Percentiles rank a stretch among this genome's conserved stretches.
Evolutionary conservation across 2,113 vertebrate species (phyloP).

Genomic region (Sphaerodactylus townsendi): DNA sequence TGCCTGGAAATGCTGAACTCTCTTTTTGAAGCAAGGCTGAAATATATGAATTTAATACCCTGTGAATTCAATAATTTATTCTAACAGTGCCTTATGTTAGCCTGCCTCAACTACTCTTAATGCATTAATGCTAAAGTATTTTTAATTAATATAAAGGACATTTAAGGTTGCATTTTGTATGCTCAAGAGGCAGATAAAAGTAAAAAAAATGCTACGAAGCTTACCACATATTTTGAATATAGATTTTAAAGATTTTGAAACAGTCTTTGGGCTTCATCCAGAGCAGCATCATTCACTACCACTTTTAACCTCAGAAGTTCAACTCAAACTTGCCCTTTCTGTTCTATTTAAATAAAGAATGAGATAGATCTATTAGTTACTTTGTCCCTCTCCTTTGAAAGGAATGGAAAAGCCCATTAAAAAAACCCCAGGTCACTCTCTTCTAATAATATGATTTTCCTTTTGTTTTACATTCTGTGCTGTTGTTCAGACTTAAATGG

Average conservation of each 20-base stretch:
- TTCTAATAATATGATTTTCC: constrained; percentile 7
- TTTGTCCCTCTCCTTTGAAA: background rate
- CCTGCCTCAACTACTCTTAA: background rate
- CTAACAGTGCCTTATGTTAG: background rate
- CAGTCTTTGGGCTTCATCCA: background rate
- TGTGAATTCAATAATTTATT: background rate
- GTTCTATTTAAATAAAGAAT: background rate
- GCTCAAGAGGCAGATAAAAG: background rate
- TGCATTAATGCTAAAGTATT: background rate
- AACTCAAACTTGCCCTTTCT: background rate
- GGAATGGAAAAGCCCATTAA: background rate
- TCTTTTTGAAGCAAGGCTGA: background rate
- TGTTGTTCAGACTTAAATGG: constrained; percentile 27
- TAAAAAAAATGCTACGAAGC: background rate
- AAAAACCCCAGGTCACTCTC: background rate
- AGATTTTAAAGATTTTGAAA: background rate
- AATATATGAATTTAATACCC: background rate
- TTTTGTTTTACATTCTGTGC: background rate
- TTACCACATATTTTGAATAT: background rate
- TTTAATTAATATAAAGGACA: background rate
- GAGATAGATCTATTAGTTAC: no score
- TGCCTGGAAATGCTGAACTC: background rate
- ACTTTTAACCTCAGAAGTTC: background rate
- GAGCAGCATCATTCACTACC: background rate
- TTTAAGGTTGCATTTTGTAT: background rate